Evolutionary conservation across 2,113 vertebrate genomes (phyloP).

Genomic region (Ardeotis arabs): DNA sequence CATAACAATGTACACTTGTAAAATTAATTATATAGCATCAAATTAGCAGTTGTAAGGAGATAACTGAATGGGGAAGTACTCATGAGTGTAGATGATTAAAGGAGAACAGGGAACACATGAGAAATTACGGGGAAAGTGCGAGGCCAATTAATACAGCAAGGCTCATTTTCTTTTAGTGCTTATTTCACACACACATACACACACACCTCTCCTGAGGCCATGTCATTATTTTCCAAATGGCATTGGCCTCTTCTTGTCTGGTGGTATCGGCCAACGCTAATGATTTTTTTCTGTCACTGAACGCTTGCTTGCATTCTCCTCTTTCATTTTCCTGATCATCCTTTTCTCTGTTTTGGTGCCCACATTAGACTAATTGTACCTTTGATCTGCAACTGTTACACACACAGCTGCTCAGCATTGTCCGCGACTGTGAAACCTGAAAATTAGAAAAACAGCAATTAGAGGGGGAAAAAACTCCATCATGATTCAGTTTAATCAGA

Average conservation of each 20-base stretch:
- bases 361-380: slow-evolving; percentile 54
- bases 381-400: slow-evolving; percentile 48
- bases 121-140: slow-evolving; percentile 52
- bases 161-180: slow-evolving; percentile 66
- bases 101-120: slow-evolving; percentile 41
- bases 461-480: neutral
- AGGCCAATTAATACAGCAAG: slow-evolving; percentile 57
- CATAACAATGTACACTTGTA: slow-evolving; percentile 48
- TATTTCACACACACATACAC: slow-evolving; percentile 42
- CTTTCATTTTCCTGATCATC: slow-evolving; percentile 54
- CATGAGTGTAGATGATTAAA: slow-evolving; percentile 50
- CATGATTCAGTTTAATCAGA: neutral
- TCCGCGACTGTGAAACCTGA: neutral
- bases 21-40: slow-evolving; percentile 59
- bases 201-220: slow-evolving; percentile 60
- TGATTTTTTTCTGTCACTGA: slow-evolving; percentile 37
- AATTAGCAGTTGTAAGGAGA: slow-evolving; percentile 57
- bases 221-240: slow-evolving; percentile 62
- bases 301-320: slow-evolving; percentile 33
- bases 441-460: slow-evolving; percentile 38
- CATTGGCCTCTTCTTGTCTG: slow-evolving; percentile 36
- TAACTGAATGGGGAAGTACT: slow-evolving; percentile 51
- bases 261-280: slow-evolving; percentile 24
- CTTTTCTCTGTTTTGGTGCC: slow-evolving; percentile 48
- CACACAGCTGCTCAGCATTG: slow-evolving; percentile 29